Evolutionary conservation across 2,888 invertebrate genomes (phyloP).

Genomic region (Brassicogethes aeneus): DNA sequence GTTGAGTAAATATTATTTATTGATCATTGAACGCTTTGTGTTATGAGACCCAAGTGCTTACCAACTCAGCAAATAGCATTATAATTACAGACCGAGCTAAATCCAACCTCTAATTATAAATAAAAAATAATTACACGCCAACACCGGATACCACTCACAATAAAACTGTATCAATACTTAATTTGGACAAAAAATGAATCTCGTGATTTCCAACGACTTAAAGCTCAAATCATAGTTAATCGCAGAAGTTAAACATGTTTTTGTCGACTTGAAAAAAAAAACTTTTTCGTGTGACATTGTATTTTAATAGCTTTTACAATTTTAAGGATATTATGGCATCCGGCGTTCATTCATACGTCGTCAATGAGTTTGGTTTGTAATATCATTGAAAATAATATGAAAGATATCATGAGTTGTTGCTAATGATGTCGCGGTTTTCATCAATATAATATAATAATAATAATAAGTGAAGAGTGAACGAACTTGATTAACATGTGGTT

Average conservation of each 20-base stretch:
- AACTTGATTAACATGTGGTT: too few relatives aligned
- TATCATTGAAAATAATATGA: not conserved
- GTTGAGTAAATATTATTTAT: too few relatives aligned
- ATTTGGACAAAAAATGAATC: slow-evolving; percentile 23
- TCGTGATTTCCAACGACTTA: slow-evolving; percentile 24
- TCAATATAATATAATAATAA: too few relatives aligned
- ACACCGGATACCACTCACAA: slow-evolving; percentile 41
- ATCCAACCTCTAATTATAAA: slow-evolving; percentile 36
- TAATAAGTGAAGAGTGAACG: too few relatives aligned
- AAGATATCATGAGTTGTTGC: too few relatives aligned
- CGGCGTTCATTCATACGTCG: not conserved
- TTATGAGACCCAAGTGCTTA: slow-evolving; percentile 14
- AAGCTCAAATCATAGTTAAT: not conserved
- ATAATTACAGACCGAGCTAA: slow-evolving; percentile 32
- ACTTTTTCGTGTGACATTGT: not conserved
- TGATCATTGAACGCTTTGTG: slow-evolving; percentile 10
- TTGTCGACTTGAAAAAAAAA: not conserved
- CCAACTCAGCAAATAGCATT: slow-evolving; percentile 39
- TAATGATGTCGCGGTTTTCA: too few relatives aligned
- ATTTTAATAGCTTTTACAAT: not conserved
- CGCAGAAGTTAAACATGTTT: not conserved
- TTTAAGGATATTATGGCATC: not conserved
- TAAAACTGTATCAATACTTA: slow-evolving; percentile 20
- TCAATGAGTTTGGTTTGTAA: not conserved
- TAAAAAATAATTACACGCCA: slow-evolving; percentile 33